Base-by-base conservation (phyloP, 2,888 invertebrate genomes). In the Zhengitettix transpicula region DNA sequence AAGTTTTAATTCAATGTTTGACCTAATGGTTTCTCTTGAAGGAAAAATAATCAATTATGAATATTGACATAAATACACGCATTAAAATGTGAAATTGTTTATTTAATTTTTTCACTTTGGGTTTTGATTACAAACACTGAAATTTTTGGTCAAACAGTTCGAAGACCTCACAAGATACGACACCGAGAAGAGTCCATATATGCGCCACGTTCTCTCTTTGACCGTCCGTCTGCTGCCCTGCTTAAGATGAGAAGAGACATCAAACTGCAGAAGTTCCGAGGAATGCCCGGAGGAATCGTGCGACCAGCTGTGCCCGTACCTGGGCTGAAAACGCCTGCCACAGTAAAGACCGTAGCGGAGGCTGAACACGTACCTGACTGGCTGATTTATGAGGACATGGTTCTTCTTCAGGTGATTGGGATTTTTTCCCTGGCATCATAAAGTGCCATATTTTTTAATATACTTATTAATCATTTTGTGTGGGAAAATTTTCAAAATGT, bases 381-480 rank as follows among this genome's bases (percentile, higher is more conserved):
- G 96, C 80, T 87, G 64, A 83, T 92, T 61, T 84, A 88, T 70
- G 96, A 97, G 74, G 96, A 97, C 73, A 87, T 89, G 78, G 85
- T 89, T 40, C 78, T 96, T 60, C 77, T 95, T 15, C 88, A 89
- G 75, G 89, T 89, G 67, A 14, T 28, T 28, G 28, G 3, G 3
- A 7, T 28, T 28, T 28, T 28, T 7, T 28, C 3, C 28, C 28
- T 7, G 28, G n/a, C n/a, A n/a, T n/a, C n/a, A n/a, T n/a, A n/a
- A n/a, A n/a, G n/a, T n/a, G n/a, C n/a, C n/a, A n/a, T n/a, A n/a
- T n/a, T n/a, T n/a, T n/a, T n/a, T n/a, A n/a, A n/a, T n/a, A n/a
- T 28, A 28, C 28, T 7, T 5, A 28, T 28, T 28, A 7, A 28
- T 28, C 28, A 28, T 28, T 2, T 28, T 28, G 2, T 28, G 28